Evolutionary conservation across 2,888 invertebrate species (phyloP), one percentile per base, ranked within the genome.

Genomic region (Ichneumoninae sp.): DNA sequence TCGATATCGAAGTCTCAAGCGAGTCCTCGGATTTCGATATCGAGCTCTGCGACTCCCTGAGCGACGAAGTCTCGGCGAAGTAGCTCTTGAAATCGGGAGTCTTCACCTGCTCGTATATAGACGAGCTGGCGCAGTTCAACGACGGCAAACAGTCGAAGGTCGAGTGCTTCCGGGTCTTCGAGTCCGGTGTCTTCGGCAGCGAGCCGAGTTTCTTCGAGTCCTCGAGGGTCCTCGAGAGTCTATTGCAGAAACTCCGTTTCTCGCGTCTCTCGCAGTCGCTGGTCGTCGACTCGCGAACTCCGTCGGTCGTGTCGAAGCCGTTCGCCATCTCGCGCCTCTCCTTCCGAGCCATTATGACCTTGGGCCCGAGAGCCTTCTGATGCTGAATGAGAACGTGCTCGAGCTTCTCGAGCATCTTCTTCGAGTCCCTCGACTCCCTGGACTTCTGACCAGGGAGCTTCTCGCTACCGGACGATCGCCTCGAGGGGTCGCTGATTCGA

Each of bases 381-480:
- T 95, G 94, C 6, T 95, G 95, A 72, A 94, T 94, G 77, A 96
- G 90, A 0, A 95, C 96, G 83, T 94, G 94, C 91, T 96, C 96
- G 0, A 96, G 91, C 88, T 96, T 96, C 87, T 95, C 95, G 0
- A 96, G 91, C 95, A 96, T 96, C 85, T 96, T 94, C 91, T 95
- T 95, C 0, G 96, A 94, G 88, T 96, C 95, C 26, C 86, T 69
- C 10, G 66, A 68, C n/a, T 81, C 70, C 40, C 52, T 30, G 7
- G 30, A 19, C 54, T 60, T 65, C 16, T 40, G 40, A 10, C 10
- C 10, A 0, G 40, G 40, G 40, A 40, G 40, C 10, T 71, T 77
- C 22, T 19, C 19, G 8, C 54, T 72, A 2, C 40, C 40, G 40
- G 8, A 40, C 40, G 40, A 40, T 1, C 40, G 40, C 40, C 40